phyloP scores from a whole-genome alignment of 2,797 vertebrate genomes.

The Smutsia gigantea region DNA sequence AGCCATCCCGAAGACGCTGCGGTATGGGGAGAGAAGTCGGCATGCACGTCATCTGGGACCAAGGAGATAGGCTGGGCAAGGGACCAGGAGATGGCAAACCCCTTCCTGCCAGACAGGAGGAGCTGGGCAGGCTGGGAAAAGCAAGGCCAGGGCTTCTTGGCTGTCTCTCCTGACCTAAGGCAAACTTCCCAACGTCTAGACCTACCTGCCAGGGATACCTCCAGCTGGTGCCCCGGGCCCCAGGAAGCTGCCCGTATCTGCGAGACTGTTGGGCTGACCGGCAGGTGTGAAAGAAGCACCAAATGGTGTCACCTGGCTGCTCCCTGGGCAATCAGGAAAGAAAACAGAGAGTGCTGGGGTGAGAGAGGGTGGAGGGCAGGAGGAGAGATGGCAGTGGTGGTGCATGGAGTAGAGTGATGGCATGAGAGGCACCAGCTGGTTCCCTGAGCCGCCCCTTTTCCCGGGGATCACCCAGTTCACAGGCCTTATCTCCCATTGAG shows the following conservation, averaged over 20 bases:
- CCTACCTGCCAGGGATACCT: slow-evolving; percentile 79
- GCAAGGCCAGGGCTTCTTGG: background rate
- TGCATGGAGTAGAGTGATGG: background rate
- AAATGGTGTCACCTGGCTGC: slow-evolving; percentile 70
- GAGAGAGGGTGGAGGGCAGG: background rate
- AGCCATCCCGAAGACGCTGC: slow-evolving; percentile 78
- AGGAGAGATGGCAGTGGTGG: slow-evolving; percentile 6
- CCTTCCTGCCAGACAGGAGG: background rate
- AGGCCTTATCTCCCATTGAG: background rate
- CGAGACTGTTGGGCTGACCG: slow-evolving; percentile 85
- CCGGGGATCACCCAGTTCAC: background rate
- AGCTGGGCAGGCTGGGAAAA: background rate
- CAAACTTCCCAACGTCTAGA: background rate
- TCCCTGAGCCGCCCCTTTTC: background rate
- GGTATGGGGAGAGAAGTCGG: slow-evolving; percentile 2
- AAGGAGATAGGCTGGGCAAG: background rate
- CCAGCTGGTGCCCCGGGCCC: slow-evolving; percentile 72
- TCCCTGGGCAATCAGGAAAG: slow-evolving; percentile 64
- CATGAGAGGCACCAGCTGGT: background rate
- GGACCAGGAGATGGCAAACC: background rate
- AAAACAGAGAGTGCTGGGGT: slow-evolving; percentile 43
- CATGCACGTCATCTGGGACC: too few relatives aligned
- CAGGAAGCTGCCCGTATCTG: slow-evolving; percentile 89
- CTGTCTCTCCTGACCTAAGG: background rate
- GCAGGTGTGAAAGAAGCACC: slow-evolving; percentile 60